Evolutionary conservation across 2,113 vertebrate species (phyloP), one percentile per base, ranked within the genome.

Genomic region (Alouatta palliata): DNA sequence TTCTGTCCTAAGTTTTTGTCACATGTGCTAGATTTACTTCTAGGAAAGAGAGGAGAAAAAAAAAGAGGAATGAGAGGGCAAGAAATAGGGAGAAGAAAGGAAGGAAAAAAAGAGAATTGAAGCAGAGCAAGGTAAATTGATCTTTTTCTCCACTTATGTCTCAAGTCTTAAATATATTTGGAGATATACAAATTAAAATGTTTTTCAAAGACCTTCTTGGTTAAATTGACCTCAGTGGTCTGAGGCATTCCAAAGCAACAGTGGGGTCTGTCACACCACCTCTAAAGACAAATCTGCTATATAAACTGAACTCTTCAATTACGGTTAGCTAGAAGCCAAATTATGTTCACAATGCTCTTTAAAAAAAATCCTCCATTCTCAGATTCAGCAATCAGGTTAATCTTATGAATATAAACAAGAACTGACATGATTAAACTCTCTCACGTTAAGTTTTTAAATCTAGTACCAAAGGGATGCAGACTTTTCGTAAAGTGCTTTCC

Each of bases 261-360:
- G 75, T 76, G 86, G 52, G 30, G 30, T 94, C 17, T 80, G 23
- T 97, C 94, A 89, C 23, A 66, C 19, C 8, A 87, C 35, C 1
- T 96, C 35, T 64, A 54, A 97, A 94, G 76, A 92, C 77, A 96
- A 95, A 64, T 21, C 75, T 76, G 7, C 45, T 52, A 96, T 80
- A 96, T 92, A 66, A 98, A 90, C 12, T 54, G 37, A 97, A 88
- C 14, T 90, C 70, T 87, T 90, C 66, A 92, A 87, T 87, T 94
- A 93, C 23, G 68, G 95, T 32, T 61, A 90, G 90, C 43, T 96
- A 75, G 86, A 88, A 85, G 37, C 17, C 52, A 75, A 61, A 49
- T 96, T 16, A 75, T 71, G 25, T 92, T 92, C 88, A 71, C 6
- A 32, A 25, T 43, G 40, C 68, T 64, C 35, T 88, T 93, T 83